These are phyloP conservation scores for Hiodon tergisus DNA, from an alignment of 2,113 vertebrate species.

Conservation along the genomic window DNA sequence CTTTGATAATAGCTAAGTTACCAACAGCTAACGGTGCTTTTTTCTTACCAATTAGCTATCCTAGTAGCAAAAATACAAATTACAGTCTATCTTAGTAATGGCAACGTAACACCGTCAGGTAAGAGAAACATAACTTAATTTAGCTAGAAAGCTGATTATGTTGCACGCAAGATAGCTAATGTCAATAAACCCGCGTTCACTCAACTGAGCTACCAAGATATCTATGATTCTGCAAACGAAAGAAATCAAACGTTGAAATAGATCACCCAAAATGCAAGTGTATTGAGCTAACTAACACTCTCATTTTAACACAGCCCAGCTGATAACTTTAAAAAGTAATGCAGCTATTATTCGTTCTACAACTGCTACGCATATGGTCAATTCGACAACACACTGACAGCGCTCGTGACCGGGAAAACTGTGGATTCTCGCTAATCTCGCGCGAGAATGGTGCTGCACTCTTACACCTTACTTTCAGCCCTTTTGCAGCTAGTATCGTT, in stretches of 20 bases:
- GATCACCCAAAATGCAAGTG: slow-evolving; percentile 42
- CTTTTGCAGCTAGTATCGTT: too few relatives aligned
- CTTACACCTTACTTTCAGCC: too few relatives aligned
- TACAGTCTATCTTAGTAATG: background rate
- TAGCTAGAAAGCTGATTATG: slow-evolving; percentile 1
- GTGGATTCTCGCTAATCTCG: background rate
- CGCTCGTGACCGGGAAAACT: slow-evolving; percentile 4
- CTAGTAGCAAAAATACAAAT: background rate
- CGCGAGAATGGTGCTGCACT: too few relatives aligned
- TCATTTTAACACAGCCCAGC: slow-evolving; percentile 7
- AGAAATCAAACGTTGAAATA: slow-evolving; percentile 43
- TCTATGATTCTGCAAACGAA: slow-evolving; percentile 25
- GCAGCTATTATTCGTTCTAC: background rate
- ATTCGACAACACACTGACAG: background rate
- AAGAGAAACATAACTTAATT: background rate
- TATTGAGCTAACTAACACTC: slow-evolving; percentile 11
- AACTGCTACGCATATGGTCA: background rate
- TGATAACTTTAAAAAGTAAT: too few relatives aligned
- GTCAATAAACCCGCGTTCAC: slow-evolving; percentile 4
- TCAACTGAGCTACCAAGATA: slow-evolving; percentile 33
- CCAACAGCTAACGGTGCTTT: too few relatives aligned
- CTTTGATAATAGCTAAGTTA: background rate
- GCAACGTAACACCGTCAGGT: background rate
- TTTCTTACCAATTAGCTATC: background rate
- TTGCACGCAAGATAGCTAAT: slow-evolving; percentile 3